phyloP scores from a whole-genome alignment of 2,797 vertebrate genomes.

The Cryptoblepharus egeriae region DNA sequence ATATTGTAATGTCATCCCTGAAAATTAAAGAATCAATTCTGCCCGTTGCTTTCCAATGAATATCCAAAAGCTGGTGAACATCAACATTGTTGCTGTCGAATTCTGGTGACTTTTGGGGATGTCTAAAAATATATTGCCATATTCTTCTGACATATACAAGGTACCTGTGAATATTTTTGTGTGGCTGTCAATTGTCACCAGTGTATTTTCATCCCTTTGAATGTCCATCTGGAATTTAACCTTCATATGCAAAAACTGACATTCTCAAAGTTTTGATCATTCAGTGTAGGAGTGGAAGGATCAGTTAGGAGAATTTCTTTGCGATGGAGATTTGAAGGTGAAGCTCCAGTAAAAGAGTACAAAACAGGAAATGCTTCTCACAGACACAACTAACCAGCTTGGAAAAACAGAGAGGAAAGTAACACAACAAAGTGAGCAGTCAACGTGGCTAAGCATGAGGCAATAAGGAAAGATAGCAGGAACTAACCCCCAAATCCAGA shows the following conservation, averaged over 20 bases:
- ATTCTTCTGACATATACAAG: neutral
- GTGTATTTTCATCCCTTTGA: no score
- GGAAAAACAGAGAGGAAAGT: no score
- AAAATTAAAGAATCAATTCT: neutral
- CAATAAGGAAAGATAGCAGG: no score
- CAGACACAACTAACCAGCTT: no score
- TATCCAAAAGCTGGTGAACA: neutral
- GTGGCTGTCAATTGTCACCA: neutral
- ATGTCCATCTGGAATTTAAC: no score
- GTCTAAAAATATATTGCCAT: neutral
- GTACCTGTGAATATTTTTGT: neutral
- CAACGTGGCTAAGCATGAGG: no score
- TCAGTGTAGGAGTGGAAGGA: neutral
- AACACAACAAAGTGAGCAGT: no score
- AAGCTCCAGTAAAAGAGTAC: no score
- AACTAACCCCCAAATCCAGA: no score
- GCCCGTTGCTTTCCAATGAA: neutral
- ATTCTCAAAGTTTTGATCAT: neutral
- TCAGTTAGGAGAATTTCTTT: no score
- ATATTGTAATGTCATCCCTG: neutral
- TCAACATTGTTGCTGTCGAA: neutral
- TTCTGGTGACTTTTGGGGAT: neutral
- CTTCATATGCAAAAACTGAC: neutral
- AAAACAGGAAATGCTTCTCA: no score
- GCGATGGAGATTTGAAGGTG: no score